Evolutionary conservation across 2,888 invertebrate species (phyloP), one percentile per base, ranked within the genome.

Genomic region (Brachypalpus laphriformis): DNA sequence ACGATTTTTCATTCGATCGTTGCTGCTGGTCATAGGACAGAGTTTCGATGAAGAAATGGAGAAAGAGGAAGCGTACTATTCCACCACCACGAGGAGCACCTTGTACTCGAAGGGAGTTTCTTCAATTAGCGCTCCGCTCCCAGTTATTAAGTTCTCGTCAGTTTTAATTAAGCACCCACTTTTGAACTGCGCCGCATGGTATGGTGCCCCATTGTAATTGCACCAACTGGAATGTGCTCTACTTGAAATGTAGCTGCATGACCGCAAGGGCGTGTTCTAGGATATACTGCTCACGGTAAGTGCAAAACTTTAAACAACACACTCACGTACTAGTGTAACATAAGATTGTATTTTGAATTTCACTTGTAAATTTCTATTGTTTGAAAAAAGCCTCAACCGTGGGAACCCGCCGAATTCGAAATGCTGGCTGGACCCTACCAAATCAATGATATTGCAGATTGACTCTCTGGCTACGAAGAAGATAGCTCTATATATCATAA

Each of bases 131-230:
- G 82, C 85, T 85, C 87, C 87, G 87, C 88, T 88, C 87, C 88
- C 88, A 85, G 88, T 88, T 88, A 89, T 89, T 88, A 88, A 87
- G 85, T 87, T 87, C 88, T 89, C 88, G 88, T 89, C 89, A 88
- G 87, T 88, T 88, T 88, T 88, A 89, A 89, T 89, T 88, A 88
- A 87, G 87, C 87, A 87, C 87, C 87, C 85, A 85, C 82, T 85
- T 87, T 87, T 86, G 81, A 63, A 70, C 65, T 59, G 49, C n/a
- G n/a, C 65, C 70, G 51, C 59, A 40, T 47, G 68, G 42, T 66
- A 51, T 54, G 45, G 37, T 75, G 28, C 59, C 72, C 66, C 61
- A 31, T 28, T 40, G 61, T 63, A 78, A 49, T 74, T 78, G 49
- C 34, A 59, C 40, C 14, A 40, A 57, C 18, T 70, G 22, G 49